Evolutionary conservation across 2,113 vertebrate species (phyloP), one percentile per base, ranked within the genome.

Genomic region (Chaenogobius annularis): DNA sequence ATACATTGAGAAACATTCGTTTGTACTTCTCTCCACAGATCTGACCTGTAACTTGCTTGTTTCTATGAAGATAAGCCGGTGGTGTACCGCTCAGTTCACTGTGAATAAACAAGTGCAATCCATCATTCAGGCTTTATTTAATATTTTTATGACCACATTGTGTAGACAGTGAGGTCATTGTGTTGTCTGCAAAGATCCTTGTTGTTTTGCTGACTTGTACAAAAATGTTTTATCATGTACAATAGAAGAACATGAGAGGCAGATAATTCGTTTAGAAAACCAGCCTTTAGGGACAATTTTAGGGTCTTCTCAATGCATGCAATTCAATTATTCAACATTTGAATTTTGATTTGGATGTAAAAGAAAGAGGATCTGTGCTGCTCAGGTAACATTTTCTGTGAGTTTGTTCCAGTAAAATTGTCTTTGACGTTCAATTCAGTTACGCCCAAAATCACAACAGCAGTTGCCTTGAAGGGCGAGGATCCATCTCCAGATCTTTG

Each of bases 171-270:
- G 62, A 73, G 64, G 67, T 69, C 22, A 11, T 61, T 66, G 46
- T 64, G 43, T 69, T 5, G 20, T 70, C 73, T 61, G 69, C 74
- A 67, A 75, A 66, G 58, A 26, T 61, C 23, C 26, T 17, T 61
- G 11, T 58, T 26, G 23, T 35, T 61, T 35, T 61, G 26, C 58
- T 61, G 58, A 61, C 26, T 17, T 26, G 26, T 14, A 14, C 13
- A 61, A 61, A 31, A 61, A 61, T 35, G 58, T 61, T 61, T 61
- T 61, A 61, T 31, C 56, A 59, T 31, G 13, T 14, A 61, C 1
- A 61, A 61, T 26, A 61, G 55, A 56, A 58, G 23, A 26, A 59
- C 56, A 59, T 59, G 48, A 52, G 23, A 26, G 22, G 23, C 1
- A 59, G 23, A 13, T 26, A 58, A 58, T 26, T 26, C 26, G 13